Evolutionary conservation across 2,113 vertebrate species (phyloP), one percentile per base, ranked within the genome.

Genomic region (Chloropsis cyanopogon): DNA sequence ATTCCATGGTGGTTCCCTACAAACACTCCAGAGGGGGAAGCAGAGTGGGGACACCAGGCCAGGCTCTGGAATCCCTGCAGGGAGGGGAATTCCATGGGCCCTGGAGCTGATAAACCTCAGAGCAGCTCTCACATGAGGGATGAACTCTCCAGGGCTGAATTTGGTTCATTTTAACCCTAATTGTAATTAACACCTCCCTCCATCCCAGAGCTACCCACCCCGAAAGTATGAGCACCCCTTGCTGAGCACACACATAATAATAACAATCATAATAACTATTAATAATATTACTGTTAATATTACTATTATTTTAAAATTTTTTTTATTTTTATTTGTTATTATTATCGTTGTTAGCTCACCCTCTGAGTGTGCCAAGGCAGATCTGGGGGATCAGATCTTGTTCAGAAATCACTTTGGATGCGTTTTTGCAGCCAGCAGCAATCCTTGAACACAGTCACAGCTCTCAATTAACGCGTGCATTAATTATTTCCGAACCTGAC

Each of bases 1-100:
- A 0, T 6, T 6, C 59, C 1, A 0, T 3, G 42, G 0, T 5
- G 29, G 1, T 12, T 49, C 57, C 50, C 47, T 3, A 11, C 49
- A 29, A 44, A 4, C 23, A 1, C 9, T 11, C 29, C 60, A 7
- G 12, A 11, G 41, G 26, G 25, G 37, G 26, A 22, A 37, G 3
- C 9, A 15, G 57, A 3, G n/a, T 2, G 29, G 37, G 31, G 37
- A 11, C 0, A 3, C 3, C 53, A 3, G 61, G 52, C 7, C 33
- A 7, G 64, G 72, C 82, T 33, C 26, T 4, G 46, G 14, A n/a
- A 53, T 29, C 20, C 52, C 63, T 25, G 39, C n/a, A 12, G 28
- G 39, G 61, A 65, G 14, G 10, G 53, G 44, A 33, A 33, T 23
- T 13, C 0, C 1, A 1, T 3, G 50, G 12, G 24, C 10, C 56